Evolutionary conservation across 2,113 vertebrate species (phyloP), one percentile per base, ranked within the genome.

Genomic region (Rhegmatorhina hoffmannsi): DNA sequence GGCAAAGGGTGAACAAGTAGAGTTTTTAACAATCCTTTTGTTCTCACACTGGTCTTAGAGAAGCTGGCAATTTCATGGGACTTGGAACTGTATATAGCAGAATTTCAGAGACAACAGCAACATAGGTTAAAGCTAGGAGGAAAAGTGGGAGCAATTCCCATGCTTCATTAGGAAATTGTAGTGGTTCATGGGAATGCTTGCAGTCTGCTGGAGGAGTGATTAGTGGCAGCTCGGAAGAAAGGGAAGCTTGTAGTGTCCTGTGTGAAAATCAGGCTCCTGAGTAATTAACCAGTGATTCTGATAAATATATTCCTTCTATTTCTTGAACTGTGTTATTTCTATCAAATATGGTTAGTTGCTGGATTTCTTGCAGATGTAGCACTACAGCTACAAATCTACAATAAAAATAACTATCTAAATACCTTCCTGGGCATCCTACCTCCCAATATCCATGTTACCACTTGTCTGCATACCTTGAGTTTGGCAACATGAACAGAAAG

Each of bases 101-200:
- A n/a, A 73, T 60, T 79, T 87, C 2, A 0, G 8, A 80, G 70
- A 36, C 0, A 2, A 5, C 44, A 29, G 19, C 31, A 85, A 3
- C 1, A 0, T 3, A n/a, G 15, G 5, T 40, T 87, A 56, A 89
- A 72, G 31, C 33, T 34, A 26, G 11, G 6, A 25, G 60, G 13
- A 17, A 56, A 50, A 84, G n/a, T 24, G 20, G 44, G 31, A 23
- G 14, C 31, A 58, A 23, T 68, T 81, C 6, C 2, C 10, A 10
- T 70, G 78, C 50, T 66, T 47, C 12, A 1, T 59, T 9, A 26
- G 13, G 66, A 3, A 63, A 43, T 74, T 38, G 13, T 64, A 53
- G 8, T 4, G 2, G 11, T 88, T 79, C 14, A 10, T 46, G 33
- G 18, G 18, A 58, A 36, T 36, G 25, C 23, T 62, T 56, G 33